phyloP scores from a whole-genome alignment of 2,888 invertebrate species.

The Euphydryas editha region DNA sequence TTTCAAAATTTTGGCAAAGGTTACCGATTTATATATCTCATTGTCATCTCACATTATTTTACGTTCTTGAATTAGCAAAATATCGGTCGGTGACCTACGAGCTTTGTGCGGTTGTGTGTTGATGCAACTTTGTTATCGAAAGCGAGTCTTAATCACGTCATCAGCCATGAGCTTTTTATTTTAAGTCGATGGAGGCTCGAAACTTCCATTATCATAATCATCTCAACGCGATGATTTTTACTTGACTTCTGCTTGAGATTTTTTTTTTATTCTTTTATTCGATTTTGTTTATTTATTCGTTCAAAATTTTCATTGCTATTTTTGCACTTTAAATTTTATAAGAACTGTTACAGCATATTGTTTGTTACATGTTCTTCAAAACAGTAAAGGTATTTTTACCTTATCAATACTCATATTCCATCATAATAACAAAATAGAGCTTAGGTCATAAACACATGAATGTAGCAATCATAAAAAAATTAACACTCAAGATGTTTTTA shows the following conservation, averaged over 20 bases:
- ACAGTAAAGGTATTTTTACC: background rate
- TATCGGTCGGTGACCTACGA: constrained; percentile 70
- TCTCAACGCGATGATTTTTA: constrained; percentile 39
- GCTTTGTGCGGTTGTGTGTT: constrained; percentile 67
- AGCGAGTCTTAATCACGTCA: constrained; percentile 65
- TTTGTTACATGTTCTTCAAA: background rate
- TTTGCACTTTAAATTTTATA: constrained; percentile 32
- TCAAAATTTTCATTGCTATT: constrained; percentile 35
- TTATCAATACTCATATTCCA: background rate
- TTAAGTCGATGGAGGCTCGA: constrained; percentile 48
- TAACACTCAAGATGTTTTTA: background rate
- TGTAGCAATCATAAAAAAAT: constrained; percentile 1
- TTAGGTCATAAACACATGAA: background rate
- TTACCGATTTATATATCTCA: constrained; percentile 68
- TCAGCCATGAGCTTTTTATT: constrained; percentile 60
- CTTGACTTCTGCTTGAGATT: constrained; percentile 62
- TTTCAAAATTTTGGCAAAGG: constrained; percentile 60
- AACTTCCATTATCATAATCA: constrained; percentile 49
- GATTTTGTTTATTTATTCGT: constrained; percentile 38
- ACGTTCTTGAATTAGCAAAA: constrained; percentile 23
- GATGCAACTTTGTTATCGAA: constrained; percentile 56
- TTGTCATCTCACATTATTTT: constrained; percentile 22
- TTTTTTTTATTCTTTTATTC: no score
- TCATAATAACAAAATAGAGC: background rate
- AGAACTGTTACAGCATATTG: constrained; percentile 1